Base-by-base conservation (phyloP, 2,797 vertebrate species). In the Rousettus madagascariensis region DNA sequence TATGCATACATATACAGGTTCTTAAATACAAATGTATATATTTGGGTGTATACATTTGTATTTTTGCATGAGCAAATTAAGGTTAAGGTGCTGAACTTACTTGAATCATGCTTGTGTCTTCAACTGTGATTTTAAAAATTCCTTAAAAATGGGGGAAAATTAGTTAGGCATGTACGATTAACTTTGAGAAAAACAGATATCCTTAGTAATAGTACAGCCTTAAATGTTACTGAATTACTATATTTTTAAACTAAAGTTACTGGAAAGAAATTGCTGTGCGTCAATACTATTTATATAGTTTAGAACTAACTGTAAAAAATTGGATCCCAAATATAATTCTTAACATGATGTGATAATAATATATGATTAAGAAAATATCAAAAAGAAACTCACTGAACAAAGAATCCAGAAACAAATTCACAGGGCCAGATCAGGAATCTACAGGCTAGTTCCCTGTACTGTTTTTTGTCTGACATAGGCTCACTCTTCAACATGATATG, bases 301-400 rank as follows among this genome's bases (percentile, higher is more conserved):
- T 83, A 89, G 15, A 75, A 51, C 7, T 78, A 83, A 91, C 6
- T 69, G 3, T 30, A 63, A 92, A 84, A 51, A 41, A 43, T 17
- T 86, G 41, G 24, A 90, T 90, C 6, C 43, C 85, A 95, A 75
- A 92, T 87, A 61, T 80, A 33, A 77, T 91, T 82, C 41, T 71
- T 77, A 75, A 79, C 1, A 36, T 51, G 30, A 53, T 86, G 30
- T 26, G 13, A 91, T 82, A 69, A 65, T 71, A 94, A 86, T 16
- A 4, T 36, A 9, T 75, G 36, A 72, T 63, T 65, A 82, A 26
- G 41, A 17, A 57, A 91, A 46, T 90, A 19, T 12, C 8, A 53
- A 59, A 85, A 83, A 22, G 51, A 51, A 91, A 82, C 65, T 69
- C 26, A 55, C 28, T 92, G 33, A 93, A 89, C 0, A 33, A 68